Base-by-base conservation (phyloP, 2,113 vertebrate species). In the Hucho hucho region DNA sequence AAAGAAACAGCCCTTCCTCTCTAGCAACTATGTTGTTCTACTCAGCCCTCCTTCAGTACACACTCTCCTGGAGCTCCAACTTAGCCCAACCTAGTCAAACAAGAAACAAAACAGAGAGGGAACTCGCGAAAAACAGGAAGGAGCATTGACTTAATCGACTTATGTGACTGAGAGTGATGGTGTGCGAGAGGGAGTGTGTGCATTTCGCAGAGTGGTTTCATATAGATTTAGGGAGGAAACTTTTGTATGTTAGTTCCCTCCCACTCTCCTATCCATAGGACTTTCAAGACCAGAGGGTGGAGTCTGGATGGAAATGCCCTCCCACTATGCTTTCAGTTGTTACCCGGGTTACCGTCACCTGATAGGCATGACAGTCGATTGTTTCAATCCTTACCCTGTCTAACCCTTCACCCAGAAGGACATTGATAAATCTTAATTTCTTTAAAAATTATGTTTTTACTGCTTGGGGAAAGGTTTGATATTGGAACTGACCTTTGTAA, bases 141-240 rank as follows among this genome's bases (percentile, higher is more conserved):
- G 58, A 84, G 79, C 69, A 59, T 80, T 81, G 84, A 88, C 77
- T 87, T 74, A 70, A 84, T 72, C 73, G 56, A 89, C 81, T 88
- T 80, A 74, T 80, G 70, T 81, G 72, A 80, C 76, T 66, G 58
- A 69, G 73, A 65, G 73, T 64, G 75, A 75, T 65, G 25, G 70
- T 68, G 84, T 86, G 86, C 69, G 77, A 69, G 70, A 25, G 75
- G 1, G 77, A 49, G 72, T 64, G 74, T 61, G 74, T 16, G 32
- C 89, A 92, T 92, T 92, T 88, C 81, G 84, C 73, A 86, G 80
- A 87, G 87, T 90, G 89, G 88, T 90, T 92, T 90, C 81, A 88
- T 87, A 89, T 88, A 88, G 85, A 75, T 78, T 79, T 77, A 37
- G 88, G 90, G 88, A 89, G 91, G 89, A 77, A 87, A 76, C 79